Percentiles rank a stretch among this genome's conserved stretches.
phyloP scores from a whole-genome alignment of 2,113 vertebrate genomes.

The Hirundichthys speculiger region DNA sequence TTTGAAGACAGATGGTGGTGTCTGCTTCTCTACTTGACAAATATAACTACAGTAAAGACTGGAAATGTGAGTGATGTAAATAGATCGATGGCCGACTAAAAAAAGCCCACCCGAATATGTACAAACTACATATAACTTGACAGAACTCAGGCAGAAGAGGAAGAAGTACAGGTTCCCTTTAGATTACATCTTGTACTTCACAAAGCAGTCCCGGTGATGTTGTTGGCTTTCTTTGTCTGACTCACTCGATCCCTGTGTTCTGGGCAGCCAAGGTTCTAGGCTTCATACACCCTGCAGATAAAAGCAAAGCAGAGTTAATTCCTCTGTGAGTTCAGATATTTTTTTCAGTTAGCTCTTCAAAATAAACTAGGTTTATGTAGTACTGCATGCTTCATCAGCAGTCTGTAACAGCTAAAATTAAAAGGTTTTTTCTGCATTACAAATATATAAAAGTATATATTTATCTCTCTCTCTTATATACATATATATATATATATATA shows the following conservation, averaged over 20 bases:
- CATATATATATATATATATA: no score
- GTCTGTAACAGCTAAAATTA: no score
- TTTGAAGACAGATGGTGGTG: slow-evolving; percentile 34
- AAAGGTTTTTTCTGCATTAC: no score
- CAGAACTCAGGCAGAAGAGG: slow-evolving; percentile 49
- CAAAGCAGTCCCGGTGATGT: slow-evolving; percentile 55
- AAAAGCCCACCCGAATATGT: slow-evolving; percentile 42
- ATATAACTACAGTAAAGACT: slow-evolving; percentile 52
- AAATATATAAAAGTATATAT: no score
- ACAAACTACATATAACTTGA: slow-evolving; percentile 56
- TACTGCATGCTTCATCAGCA: no score
- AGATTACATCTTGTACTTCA: slow-evolving; percentile 54
- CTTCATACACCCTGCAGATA: slow-evolving; percentile 79
- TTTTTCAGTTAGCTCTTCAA: no score
- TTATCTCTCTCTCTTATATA: no score
- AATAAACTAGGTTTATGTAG: no score
- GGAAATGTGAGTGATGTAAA: slow-evolving; percentile 49
- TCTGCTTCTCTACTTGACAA: slow-evolving; percentile 32
- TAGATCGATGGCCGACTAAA: slow-evolving; percentile 45
- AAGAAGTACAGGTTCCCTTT: slow-evolving; percentile 47
- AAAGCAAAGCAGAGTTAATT: slow-evolving; percentile 8
- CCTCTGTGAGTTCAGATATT: neutral
- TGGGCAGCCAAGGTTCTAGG: slow-evolving; percentile 57
- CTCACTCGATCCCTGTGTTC: slow-evolving; percentile 35
- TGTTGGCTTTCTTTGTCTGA: slow-evolving; percentile 16